Percentiles rank a stretch among this genome's conserved stretches.
Conservation (phyloP, 2,113 vertebrate genomes). For the Prionailurus viverrinus region DNA sequence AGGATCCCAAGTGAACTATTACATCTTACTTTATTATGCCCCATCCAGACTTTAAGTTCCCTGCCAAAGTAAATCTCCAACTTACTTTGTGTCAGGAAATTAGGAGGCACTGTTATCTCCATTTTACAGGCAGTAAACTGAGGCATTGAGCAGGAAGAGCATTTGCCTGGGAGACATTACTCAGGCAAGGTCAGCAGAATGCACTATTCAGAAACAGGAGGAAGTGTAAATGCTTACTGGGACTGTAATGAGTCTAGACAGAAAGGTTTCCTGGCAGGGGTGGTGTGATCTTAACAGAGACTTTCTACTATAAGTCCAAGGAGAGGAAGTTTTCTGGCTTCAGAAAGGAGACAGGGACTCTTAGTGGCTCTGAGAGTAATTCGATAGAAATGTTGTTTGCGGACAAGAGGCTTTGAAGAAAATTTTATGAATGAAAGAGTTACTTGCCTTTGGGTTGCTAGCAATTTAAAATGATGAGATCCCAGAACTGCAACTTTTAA, state of each 20-base stretch:
- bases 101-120: background rate
- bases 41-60: background rate
- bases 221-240: background rate
- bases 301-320: background rate
- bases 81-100: background rate
- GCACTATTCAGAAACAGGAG: background rate
- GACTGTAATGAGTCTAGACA: background rate
- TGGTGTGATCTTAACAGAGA: background rate
- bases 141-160: background rate
- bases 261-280: background rate
- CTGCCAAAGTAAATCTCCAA: background rate
- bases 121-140: background rate
- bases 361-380: background rate
- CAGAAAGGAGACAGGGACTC: background rate
- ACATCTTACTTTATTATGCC: background rate
- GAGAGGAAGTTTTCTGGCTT: background rate
- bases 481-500: background rate
- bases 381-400: background rate
- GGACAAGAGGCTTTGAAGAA: background rate
- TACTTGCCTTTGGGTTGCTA: background rate
- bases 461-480: slow-evolving; percentile 2
- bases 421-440: background rate
- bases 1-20: rapidly evolving
- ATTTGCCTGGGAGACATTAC: background rate
- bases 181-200: background rate